Conservation (phyloP, 2,888 invertebrate species). For the Pteria penguin region DNA sequence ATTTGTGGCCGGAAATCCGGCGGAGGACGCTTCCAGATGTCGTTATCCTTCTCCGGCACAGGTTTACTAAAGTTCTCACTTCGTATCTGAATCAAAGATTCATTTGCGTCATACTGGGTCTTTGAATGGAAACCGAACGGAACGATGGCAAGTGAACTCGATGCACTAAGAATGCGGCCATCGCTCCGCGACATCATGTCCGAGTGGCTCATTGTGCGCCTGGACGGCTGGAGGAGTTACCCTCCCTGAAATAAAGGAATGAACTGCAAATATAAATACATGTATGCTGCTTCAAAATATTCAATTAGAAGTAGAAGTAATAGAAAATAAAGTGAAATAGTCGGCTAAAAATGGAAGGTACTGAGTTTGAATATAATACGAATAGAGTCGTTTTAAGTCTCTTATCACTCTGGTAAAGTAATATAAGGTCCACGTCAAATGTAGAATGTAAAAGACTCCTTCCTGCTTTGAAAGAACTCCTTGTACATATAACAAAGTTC, state of each 20-base stretch:
- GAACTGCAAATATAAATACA: too few species aligned
- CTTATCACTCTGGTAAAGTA: too few species aligned
- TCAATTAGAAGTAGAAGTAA: too few species aligned
- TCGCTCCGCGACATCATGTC: conserved; percentile 50
- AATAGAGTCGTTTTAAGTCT: too few species aligned
- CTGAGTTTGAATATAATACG: too few species aligned
- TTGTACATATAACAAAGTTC: too few species aligned
- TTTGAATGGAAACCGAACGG: conserved; percentile 75
- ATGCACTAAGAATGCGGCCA: conserved; percentile 51
- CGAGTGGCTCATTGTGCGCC: conserved; percentile 48
- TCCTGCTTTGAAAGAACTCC: too few species aligned
- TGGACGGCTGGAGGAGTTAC: neutral
- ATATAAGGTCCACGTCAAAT: too few species aligned
- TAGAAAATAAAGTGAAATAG: too few species aligned
- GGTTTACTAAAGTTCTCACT: conserved; percentile 64
- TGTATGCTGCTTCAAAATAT: too few species aligned
- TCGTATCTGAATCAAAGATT: conserved; percentile 66
- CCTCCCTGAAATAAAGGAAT: neutral
- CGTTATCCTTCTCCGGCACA: conserved; percentile 55
- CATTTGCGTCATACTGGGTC: conserved; percentile 71
- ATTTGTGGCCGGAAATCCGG: conserved; percentile 76
- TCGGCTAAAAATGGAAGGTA: too few species aligned
- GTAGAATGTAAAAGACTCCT: too few species aligned
- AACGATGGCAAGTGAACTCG: conserved; percentile 58
- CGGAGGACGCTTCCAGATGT: conserved; percentile 76